These are phyloP conservation scores for Apis mellifera DNA, from an alignment of 1,140 invertebrate genomes.

Conservation along the genomic window Amel_HAv3.1 CM009935.2:8188001-8188500, in stretches of 20 bases:
- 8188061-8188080: neutral
- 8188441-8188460: constrained; percentile 6
- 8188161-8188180: neutral
- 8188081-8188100: too few relatives aligned
- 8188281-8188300: neutral
- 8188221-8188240: neutral
- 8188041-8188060: too few relatives aligned
- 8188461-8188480: constrained; percentile 31
- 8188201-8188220: constrained; percentile 12
- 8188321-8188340: neutral
- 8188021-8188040: too few relatives aligned
- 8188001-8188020: neutral
- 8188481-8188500: neutral
- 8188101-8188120: too few relatives aligned
- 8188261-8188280: constrained; percentile 41
- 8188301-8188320: constrained; percentile 20
- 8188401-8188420: constrained; percentile 25
- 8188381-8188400: constrained; percentile 35
- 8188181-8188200: constrained; percentile 11
- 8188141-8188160: too few relatives aligned
- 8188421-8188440: constrained; percentile 31
- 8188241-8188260: constrained; percentile 30
- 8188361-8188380: constrained; percentile 22
- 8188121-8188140: too few relatives aligned
- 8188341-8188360: neutral